Evolutionary conservation across 1,140 invertebrate species (phyloP).

Genomic region (Ericerus pela): DNA sequence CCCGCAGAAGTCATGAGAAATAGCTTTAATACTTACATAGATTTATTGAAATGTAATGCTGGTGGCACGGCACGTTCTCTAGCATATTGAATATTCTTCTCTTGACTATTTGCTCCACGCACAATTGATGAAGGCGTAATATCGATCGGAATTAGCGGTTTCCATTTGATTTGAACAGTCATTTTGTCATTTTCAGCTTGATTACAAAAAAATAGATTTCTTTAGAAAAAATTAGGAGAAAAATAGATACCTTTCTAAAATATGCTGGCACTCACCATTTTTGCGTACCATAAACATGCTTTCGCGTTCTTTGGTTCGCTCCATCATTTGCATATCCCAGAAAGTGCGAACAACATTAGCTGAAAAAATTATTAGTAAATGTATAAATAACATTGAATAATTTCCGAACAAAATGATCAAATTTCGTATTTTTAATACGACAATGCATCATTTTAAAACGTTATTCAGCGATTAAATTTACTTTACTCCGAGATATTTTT

Average conservation of each 20-base stretch:
- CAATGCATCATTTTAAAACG: too few species aligned
- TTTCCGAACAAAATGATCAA: background rate
- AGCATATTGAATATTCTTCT: constrained; percentile 71
- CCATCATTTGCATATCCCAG: constrained; percentile 80
- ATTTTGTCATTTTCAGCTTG: constrained; percentile 50
- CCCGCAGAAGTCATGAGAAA: background rate
- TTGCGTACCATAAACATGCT: constrained; percentile 62
- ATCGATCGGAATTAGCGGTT: constrained; percentile 49
- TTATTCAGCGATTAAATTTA: too few species aligned
- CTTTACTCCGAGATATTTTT: too few species aligned
- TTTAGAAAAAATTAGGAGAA: background rate
- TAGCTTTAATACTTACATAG: constrained; percentile 41
- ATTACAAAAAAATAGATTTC: constrained; percentile 22
- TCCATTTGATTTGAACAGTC: constrained; percentile 60
- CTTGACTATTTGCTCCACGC: constrained; percentile 64
- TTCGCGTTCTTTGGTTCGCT: constrained; percentile 69
- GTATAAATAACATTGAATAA: too few species aligned
- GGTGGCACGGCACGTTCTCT: constrained; percentile 68
- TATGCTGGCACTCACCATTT: constrained; percentile 36
- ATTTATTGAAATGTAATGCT: constrained; percentile 68
- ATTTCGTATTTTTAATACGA: background rate
- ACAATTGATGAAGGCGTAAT: constrained; percentile 40
- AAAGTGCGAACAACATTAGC: constrained; percentile 88
- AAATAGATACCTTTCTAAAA: constrained; percentile 1
- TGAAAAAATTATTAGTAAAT: constrained; percentile 27